These are phyloP conservation scores for Galaxea fascicularis DNA, from an alignment of 92 coral and sea anemone genomes.

Conservation along the genomic window DNA sequence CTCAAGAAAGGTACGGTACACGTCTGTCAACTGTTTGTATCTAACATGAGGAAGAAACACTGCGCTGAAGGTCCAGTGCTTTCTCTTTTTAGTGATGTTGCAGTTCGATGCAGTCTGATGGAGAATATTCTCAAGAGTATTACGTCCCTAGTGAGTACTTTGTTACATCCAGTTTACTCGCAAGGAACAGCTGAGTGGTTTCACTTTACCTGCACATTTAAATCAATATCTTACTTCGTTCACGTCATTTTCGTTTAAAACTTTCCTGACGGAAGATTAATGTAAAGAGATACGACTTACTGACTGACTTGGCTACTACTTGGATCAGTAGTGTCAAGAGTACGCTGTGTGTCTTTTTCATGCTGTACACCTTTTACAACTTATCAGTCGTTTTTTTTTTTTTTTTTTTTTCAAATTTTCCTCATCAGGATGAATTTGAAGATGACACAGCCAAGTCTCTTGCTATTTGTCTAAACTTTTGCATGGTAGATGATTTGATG, in stretches of 20 bases:
- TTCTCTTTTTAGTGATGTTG: conserved; percentile 68
- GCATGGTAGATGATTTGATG: conserved; percentile 87
- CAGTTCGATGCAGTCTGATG: conserved; percentile 79
- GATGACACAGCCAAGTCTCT: conserved; percentile 89
- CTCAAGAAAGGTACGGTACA: conserved; percentile 82
- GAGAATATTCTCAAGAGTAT: conserved; percentile 84
- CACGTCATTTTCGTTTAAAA: too few relatives aligned
- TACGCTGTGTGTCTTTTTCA: too few relatives aligned
- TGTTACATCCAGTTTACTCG: not conserved
- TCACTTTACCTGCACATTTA: too few relatives aligned
- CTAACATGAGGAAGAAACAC: too few relatives aligned
- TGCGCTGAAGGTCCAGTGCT: not conserved
- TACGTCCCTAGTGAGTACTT: conserved; percentile 71
- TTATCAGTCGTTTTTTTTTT: not conserved
- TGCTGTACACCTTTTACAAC: not conserved
- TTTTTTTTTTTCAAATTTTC: not conserved
- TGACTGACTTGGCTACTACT: too few relatives aligned
- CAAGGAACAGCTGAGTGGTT: too few relatives aligned
- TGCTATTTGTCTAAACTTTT: conserved; percentile 92
- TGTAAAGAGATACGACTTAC: too few relatives aligned
- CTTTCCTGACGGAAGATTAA: too few relatives aligned
- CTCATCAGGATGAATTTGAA: conserved; percentile 88
- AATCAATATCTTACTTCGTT: too few relatives aligned
- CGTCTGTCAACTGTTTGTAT: too few relatives aligned
- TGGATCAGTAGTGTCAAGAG: too few relatives aligned